phyloP scores from a whole-genome alignment of 2,113 vertebrate genomes.

The Cynopterus brachyotis region DNA sequence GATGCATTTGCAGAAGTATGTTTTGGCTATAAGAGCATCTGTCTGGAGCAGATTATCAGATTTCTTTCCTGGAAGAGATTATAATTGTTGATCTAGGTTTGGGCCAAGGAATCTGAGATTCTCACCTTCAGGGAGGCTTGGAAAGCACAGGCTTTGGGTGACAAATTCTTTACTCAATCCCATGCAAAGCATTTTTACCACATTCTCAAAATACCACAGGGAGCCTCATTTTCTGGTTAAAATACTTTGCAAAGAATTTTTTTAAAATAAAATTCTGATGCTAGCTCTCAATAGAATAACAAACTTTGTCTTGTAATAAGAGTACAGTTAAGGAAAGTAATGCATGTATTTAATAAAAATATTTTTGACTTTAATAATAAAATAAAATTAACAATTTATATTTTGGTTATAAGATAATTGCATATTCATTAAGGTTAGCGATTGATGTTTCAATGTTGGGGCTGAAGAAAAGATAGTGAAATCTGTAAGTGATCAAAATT shows the following conservation, averaged over 20 bases:
- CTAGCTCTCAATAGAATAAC: background rate
- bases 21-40: background rate
- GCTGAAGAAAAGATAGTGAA: background rate
- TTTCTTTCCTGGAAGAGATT: background rate
- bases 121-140: background rate
- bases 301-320: background rate
- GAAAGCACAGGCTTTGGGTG: background rate
- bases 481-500: conserved; percentile 1
- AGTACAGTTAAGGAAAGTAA: background rate
- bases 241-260: conserved; percentile 6
- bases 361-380: background rate
- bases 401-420: background rate
- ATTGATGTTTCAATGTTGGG: background rate
- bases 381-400: background rate
- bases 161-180: background rate
- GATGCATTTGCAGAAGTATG: background rate
- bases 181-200: background rate
- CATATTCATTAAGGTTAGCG: background rate
- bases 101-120: background rate
- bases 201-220: background rate
- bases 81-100: background rate
- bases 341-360: background rate
- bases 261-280: background rate
- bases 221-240: background rate
- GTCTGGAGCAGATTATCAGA: background rate